Evolutionary conservation across 2,888 invertebrate genomes (phyloP), one percentile per base, ranked within the genome.

Genomic region (Drosophila borealis): DNA sequence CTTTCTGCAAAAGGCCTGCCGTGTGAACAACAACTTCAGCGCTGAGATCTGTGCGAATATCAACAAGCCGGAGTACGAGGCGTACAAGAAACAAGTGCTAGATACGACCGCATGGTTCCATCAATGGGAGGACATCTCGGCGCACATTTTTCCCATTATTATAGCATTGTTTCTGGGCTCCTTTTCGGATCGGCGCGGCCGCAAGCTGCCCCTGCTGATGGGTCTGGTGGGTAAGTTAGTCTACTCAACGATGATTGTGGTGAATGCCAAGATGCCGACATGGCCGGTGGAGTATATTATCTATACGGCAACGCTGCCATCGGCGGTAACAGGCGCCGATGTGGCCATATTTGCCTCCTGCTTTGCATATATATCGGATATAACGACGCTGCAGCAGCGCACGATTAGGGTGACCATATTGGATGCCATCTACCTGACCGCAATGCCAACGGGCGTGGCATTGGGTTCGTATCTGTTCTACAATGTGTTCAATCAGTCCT

Each of bases 401-500:
- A 98, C 98, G 0, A 90, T 96, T 19, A 93, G 97, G 67, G 95
- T 98, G 4, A 96, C 97, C 0, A 94, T 98, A 53, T 91, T 98
- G 59, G 98, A 98, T 89, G 94, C 96, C 0, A 95, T 96, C 81
- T 96, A 97, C 88, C 94, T 98, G 78, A 94, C 95, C 61, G 96
- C 98, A 0, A 96, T 97, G 94, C 97, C 97, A 0, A 93, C 95
- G 0, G 98, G 98, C 45, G 95, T 96, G 6, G 96, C 96, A 29
- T 88, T 96, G 69, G 96, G 96, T 46, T 95, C 95, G 3, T 93
- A 94, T 68, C 90, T 96, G 2, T 96, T 94, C 89, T 93, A 91
- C 45, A 92, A 93, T 39, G 94, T 95, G 0, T 93, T 95, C 1
- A 91, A 95, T 80, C 91, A 93, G 51, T 96, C 96, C 0, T 96